Base-by-base conservation (phyloP, 1,140 invertebrate genomes). In the Rhopalosiphum padi region DNA sequence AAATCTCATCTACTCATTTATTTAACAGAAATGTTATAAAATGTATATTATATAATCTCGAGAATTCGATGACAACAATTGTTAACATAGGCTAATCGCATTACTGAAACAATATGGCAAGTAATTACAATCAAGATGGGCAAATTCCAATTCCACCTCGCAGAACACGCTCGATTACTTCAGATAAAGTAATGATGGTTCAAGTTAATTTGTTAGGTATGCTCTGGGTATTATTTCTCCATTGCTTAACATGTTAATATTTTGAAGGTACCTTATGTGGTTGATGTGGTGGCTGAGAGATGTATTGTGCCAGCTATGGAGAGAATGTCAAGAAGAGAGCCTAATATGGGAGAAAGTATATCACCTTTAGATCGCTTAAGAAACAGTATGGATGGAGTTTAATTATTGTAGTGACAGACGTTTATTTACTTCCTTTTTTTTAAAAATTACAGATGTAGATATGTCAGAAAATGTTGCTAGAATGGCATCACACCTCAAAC, bases 381-480 rank as follows among this genome's bases (percentile, higher is more conserved):
- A 86, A 93, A 93, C 8, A 93, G 91, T 93, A 93, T 37, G 68
- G 48, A 43, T 86, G 11, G 2, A 25, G 35, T 55, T 55, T 55
- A 88, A 51, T 48, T 82, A 2, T 48, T 46, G 25, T 35, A 35
- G 30, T 48, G 23, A 25, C 4, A 41, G 21, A 77, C 18, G 1
- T 43, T 35, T 82, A 83, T 91, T 51, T 46, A 30, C 25, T 7
- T 51, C 51, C 5, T 18, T 48, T 18, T n/a, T 43, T 93, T 89
- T 0, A 43, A 68, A n/a, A 68, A 68, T 68, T 55, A 41, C 15
- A 93, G 91, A 93, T 93, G 91, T 92, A 37, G 91, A 93, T 21
- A 93, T 93, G 91, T 93, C 91, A 53, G 91, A 93, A 55, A 93
- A 93, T 86, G 91, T 93, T 55, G 91, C 91, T 43, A 93, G 48